phyloP scores from a whole-genome alignment of 2,113 vertebrate species.

The Bambusicola thoracicus region DNA sequence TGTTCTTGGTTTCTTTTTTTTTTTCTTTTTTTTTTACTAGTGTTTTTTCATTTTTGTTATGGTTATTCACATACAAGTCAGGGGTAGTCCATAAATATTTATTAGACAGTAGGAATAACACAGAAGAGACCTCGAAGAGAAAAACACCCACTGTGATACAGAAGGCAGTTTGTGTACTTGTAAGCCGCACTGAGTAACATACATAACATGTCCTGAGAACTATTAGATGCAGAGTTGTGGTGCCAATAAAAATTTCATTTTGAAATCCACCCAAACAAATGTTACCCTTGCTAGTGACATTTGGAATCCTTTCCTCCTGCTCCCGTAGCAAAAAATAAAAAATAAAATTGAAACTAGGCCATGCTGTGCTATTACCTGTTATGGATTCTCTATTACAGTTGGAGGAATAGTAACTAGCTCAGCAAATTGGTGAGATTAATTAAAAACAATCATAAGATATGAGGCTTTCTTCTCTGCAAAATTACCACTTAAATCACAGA shows the following conservation, averaged over 20 bases:
- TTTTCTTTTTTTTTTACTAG: not conserved
- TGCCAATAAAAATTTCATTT: not conserved
- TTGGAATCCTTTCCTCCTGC: not conserved
- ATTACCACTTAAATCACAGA: not conserved
- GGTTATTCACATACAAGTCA: not conserved
- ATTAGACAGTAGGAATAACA: not conserved
- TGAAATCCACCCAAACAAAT: not conserved
- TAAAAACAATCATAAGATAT: constrained; percentile 20
- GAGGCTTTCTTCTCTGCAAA: not conserved
- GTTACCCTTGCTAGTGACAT: not conserved
- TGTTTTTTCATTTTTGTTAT: not conserved
- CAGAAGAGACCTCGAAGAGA: not conserved
- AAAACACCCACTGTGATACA: not conserved
- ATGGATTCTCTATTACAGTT: not conserved
- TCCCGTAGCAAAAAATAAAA: not conserved
- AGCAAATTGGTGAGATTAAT: constrained; percentile 47
- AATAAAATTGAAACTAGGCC: constrained; percentile 23
- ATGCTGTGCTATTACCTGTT: constrained; percentile 27
- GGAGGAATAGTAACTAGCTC: constrained; percentile 30
- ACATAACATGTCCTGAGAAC: not conserved
- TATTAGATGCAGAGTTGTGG: not conserved
- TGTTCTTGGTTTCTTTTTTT: not conserved
- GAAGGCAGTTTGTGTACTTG: not conserved
- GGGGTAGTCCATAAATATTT: not conserved
- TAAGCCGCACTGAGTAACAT: not conserved